phyloP scores from a whole-genome alignment of 2,888 invertebrate genomes.

The Biston betularia region DNA sequence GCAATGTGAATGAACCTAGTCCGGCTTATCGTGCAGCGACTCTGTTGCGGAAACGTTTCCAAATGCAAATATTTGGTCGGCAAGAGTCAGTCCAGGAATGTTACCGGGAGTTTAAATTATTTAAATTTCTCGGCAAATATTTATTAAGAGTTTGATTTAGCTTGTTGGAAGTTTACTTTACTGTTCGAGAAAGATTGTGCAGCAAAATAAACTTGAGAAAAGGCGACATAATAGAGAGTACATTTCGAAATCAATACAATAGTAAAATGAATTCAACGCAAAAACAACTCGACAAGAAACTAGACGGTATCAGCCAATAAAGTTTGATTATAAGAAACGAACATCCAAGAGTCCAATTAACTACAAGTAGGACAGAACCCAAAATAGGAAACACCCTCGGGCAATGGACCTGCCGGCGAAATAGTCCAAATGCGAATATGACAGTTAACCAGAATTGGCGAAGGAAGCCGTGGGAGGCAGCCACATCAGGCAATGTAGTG shows the following conservation, averaged over 20 bases:
- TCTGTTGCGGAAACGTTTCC: conserved; percentile 57
- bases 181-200: neutral
- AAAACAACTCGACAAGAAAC: conserved; percentile 13
- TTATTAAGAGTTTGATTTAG: neutral
- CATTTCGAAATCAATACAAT: neutral
- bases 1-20: conserved; percentile 67
- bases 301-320: conserved; percentile 1
- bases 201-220: neutral
- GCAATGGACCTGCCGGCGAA: conserved; percentile 53
- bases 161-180: neutral
- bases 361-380: conserved; percentile 40
- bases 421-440: conserved; percentile 59
- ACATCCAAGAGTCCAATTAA: conserved; percentile 48
- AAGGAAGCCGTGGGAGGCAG: conserved; percentile 78
- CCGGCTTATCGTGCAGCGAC: conserved; percentile 67
- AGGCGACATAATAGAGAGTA: neutral
- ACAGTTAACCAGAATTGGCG: conserved; percentile 71
- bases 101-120: conserved; percentile 33
- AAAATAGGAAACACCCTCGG: conserved; percentile 60
- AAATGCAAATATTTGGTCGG: conserved; percentile 55
- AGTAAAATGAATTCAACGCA: neutral
- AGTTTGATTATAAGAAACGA: conserved; percentile 28
- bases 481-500: conserved; percentile 68
- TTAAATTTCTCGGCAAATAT: conserved; percentile 18
- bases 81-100: conserved; percentile 40